Conservation (phyloP, 2,113 vertebrate species). For the Piaya cayana region DNA sequence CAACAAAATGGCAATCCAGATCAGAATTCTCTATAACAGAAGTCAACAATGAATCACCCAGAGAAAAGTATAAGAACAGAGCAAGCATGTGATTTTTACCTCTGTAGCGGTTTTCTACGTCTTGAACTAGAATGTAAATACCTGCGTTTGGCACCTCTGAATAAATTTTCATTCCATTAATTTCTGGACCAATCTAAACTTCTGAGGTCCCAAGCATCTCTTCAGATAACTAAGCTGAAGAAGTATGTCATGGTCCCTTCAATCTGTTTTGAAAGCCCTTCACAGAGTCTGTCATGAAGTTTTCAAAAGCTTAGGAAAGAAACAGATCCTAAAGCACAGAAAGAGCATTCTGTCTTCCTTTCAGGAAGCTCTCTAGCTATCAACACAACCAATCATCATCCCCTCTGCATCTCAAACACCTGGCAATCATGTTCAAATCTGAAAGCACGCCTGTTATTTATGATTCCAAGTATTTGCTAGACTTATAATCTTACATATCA, state of each 20-base stretch:
- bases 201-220: not conserved
- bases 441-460: accelerated
- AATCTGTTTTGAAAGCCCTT: not conserved
- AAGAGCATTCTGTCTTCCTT: not conserved
- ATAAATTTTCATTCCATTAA: not conserved
- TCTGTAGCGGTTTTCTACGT: not conserved
- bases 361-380: not conserved
- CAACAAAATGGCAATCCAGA: not conserved
- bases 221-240: not conserved
- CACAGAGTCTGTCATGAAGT: not conserved
- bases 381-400: accelerated
- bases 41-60: not conserved
- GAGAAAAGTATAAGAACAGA: not conserved
- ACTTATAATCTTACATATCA: not conserved
- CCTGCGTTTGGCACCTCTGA: not conserved
- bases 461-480: not conserved
- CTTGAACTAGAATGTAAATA: not conserved
- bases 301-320: not conserved
- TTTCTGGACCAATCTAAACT: not conserved
- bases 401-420: accelerated
- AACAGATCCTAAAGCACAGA: not conserved
- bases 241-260: not conserved
- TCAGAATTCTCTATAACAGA: not conserved
- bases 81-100: not conserved
- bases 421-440: not conserved